Conservation (phyloP, 1,140 invertebrate genomes). For the Tetramorium alpestre region DNA sequence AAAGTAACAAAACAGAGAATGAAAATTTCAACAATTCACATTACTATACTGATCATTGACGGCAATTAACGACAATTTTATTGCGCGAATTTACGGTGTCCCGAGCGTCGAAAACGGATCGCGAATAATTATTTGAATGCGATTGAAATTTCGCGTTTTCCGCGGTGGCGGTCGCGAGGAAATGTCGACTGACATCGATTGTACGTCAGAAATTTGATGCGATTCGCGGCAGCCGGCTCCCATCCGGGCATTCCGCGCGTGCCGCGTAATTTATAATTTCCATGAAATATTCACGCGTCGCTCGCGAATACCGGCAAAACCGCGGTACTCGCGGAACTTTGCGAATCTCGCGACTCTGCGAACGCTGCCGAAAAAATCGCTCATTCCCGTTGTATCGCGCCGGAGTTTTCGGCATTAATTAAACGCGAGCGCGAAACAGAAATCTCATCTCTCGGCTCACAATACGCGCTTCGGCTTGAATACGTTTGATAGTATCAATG, state of each 20-base stretch:
- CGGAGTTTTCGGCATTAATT: constrained; percentile 51
- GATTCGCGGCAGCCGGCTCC: constrained; percentile 53
- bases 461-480: not conserved
- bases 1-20: constrained; percentile 17
- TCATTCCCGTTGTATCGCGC: constrained; percentile 22
- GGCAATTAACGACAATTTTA: constrained; percentile 47
- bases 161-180: constrained; percentile 51
- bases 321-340: constrained; percentile 53
- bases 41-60: constrained; percentile 16
- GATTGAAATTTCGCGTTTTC: constrained; percentile 58
- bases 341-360: constrained; percentile 30
- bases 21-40: not conserved
- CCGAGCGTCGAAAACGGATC: constrained; percentile 15
- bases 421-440: constrained; percentile 28
- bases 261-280: constrained; percentile 61
- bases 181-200: constrained; percentile 70
- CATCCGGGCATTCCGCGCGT: constrained; percentile 19
- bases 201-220: constrained; percentile 64
- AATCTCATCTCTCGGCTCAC: constrained; percentile 37
- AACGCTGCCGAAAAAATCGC: constrained; percentile 18
- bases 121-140: constrained; percentile 56
- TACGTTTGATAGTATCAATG: not conserved
- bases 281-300: constrained; percentile 63
- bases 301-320: constrained; percentile 51
- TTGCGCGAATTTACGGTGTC: constrained; percentile 40